These are phyloP conservation scores for Lipophrys pholis DNA, from an alignment of 2,113 vertebrate species.

Conservation along the genomic window DNA sequence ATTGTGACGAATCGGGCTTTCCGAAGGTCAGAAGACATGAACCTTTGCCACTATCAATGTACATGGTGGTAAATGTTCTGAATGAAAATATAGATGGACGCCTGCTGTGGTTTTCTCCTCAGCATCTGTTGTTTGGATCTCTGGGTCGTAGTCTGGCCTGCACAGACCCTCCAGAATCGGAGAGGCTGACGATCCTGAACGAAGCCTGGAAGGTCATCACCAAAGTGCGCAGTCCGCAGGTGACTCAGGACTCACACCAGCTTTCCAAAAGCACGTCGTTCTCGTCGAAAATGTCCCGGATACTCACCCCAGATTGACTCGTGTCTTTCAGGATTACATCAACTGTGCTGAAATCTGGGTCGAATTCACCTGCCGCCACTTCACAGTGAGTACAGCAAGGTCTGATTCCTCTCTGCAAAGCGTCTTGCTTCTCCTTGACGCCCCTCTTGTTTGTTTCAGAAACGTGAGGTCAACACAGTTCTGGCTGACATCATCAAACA, in stretches of 20 bases:
- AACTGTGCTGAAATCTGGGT: conserved; percentile 98
- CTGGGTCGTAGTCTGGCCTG: conserved; percentile 92
- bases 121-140: conserved; percentile 96
- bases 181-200: conserved; percentile 93
- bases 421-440: not conserved
- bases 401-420: accelerated
- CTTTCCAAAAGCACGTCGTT: not conserved
- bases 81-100: not conserved
- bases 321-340: conserved; percentile 89
- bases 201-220: conserved; percentile 99
- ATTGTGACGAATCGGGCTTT: conserved; percentile 96
- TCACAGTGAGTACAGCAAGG: conserved; percentile 86
- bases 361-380: conserved; percentile 96
- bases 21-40: conserved; percentile 87
- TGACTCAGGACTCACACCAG: conserved; percentile 32
- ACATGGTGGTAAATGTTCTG: no score
- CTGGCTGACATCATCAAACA: conserved; percentile 97
- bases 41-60: not conserved
- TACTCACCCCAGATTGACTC: accelerated
- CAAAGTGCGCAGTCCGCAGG: conserved; percentile 93
- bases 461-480: conserved; percentile 95
- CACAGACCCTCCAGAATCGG: conserved; percentile 91
- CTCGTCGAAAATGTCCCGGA: not conserved
- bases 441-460: conserved; percentile 75
- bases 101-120: conserved; percentile 5